Evolutionary conservation across 2,113 vertebrate species (phyloP).

Genomic region (Nesospiza acunhae): DNA sequence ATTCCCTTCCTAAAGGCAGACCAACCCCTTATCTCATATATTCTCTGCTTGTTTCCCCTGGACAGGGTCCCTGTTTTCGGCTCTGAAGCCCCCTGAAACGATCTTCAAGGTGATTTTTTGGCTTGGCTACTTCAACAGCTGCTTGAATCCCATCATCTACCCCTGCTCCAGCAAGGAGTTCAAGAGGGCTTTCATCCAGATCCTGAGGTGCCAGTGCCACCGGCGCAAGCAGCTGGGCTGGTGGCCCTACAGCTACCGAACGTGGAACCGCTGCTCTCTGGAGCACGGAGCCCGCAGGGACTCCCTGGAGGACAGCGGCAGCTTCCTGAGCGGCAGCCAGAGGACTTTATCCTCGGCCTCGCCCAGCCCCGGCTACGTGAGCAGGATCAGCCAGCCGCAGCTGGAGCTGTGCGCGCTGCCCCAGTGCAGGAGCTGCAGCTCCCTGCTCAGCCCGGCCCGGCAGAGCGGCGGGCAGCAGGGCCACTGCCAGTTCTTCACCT

Average conservation of each 20-base stretch:
- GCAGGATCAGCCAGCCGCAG: constrained; percentile 72
- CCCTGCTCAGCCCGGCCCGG: constrained; percentile 71
- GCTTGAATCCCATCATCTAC: constrained; percentile 97
- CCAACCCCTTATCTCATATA: not conserved
- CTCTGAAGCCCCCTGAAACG: constrained; percentile 85
- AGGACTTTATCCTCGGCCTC: constrained; percentile 83
- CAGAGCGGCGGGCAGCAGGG: not conserved
- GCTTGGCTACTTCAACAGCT: constrained; percentile 98
- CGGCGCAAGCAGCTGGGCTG: constrained; percentile 82
- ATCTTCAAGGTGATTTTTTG: constrained; percentile 97
- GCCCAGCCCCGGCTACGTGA: constrained; percentile 80
- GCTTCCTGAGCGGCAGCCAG: constrained; percentile 89
- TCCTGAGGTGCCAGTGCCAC: constrained; percentile 89
- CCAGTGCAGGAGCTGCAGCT: constrained; percentile 75
- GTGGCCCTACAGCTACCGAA: constrained; percentile 86
- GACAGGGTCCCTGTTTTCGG: constrained; percentile 88
- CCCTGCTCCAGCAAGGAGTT: constrained; percentile 98
- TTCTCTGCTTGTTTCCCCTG: constrained; percentile 31
- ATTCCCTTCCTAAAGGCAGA: not conserved
- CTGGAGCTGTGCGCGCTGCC: constrained; percentile 80
- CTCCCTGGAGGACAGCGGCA: constrained; percentile 82
- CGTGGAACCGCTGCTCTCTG: constrained; percentile 83
- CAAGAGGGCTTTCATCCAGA: constrained; percentile 93
- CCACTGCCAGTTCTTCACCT: constrained; percentile 65
- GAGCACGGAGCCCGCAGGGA: constrained; percentile 79